A percentile compares a stretch with the other conserved stretches of the same genome.
Evolutionary conservation across 2,888 invertebrate species (phyloP).

Genomic region (Globia sparganii): DNA sequence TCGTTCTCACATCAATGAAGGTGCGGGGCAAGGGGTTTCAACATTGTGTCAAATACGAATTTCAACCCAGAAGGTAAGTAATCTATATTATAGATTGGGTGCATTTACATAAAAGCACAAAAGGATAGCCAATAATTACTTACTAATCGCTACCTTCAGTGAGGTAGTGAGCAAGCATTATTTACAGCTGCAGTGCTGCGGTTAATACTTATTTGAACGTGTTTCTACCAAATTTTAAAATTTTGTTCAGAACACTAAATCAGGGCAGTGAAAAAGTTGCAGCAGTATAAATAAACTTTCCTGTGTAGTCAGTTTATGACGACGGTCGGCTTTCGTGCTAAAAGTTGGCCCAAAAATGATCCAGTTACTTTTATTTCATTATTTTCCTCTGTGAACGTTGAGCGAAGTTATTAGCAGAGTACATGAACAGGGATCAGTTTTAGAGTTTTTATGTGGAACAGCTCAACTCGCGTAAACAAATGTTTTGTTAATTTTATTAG

Average conservation of each 20-base stretch:
- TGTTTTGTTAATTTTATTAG: constrained; percentile 35
- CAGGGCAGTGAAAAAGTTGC: constrained; percentile 63
- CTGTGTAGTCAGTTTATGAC: constrained; percentile 59
- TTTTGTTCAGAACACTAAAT: constrained; percentile 57
- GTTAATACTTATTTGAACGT: constrained; percentile 35
- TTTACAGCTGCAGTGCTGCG: constrained; percentile 11
- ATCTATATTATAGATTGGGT: constrained; percentile 5
- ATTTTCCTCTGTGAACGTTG: constrained; percentile 26
- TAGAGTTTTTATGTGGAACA: constrained; percentile 24
- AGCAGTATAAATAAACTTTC: constrained; percentile 59
- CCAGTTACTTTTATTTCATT: constrained; percentile 52
- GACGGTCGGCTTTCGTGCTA: constrained; percentile 35
- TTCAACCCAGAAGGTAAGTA: constrained; percentile 96
- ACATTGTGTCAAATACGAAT: constrained; percentile 99
- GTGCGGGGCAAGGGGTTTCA: constrained; percentile 99
- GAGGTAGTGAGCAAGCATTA: neutral
- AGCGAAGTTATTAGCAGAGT: constrained; percentile 46
- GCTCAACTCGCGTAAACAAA: constrained; percentile 17
- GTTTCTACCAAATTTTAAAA: constrained; percentile 79
- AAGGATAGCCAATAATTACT: neutral
- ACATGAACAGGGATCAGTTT: constrained; percentile 27
- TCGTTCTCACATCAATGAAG: constrained; percentile 99
- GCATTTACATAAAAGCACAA: neutral
- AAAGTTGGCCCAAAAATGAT: constrained; percentile 54
- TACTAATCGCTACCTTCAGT: neutral